Evolutionary conservation across 2,113 vertebrate genomes (phyloP).

Genomic region (Eurypyga helias): DNA sequence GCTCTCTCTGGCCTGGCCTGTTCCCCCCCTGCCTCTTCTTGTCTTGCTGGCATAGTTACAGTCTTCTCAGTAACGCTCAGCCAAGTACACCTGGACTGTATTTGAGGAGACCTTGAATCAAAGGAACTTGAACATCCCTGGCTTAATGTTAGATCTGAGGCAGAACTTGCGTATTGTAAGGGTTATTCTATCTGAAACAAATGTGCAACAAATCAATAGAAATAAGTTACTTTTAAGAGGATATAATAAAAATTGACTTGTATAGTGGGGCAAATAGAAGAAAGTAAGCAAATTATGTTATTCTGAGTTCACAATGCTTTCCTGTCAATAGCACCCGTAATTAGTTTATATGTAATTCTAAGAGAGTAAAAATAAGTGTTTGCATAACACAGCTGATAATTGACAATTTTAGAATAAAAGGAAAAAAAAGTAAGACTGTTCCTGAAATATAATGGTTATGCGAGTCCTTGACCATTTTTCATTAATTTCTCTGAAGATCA

Average conservation of each 20-base stretch:
- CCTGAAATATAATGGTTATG: background rate
- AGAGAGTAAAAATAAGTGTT: background rate
- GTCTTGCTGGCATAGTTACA: background rate
- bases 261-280: background rate
- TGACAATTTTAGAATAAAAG: background rate
- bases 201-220: background rate
- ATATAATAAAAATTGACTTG: background rate
- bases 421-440: background rate
- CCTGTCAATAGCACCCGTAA: background rate
- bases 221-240: background rate
- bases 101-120: background rate
- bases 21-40: fast-evolving
- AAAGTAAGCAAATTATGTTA: background rate
- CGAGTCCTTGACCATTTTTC: background rate
- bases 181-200: background rate
- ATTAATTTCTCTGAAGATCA: background rate
- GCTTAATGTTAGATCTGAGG: background rate
- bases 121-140: background rate
- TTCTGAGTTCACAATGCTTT: background rate
- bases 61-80: background rate
- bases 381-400: background rate
- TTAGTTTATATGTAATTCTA: background rate
- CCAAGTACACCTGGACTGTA: background rate
- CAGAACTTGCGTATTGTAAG: background rate
- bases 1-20: no score